Conservation (phyloP, 2,797 vertebrate species). For the Takifugu rubripes region DNA sequence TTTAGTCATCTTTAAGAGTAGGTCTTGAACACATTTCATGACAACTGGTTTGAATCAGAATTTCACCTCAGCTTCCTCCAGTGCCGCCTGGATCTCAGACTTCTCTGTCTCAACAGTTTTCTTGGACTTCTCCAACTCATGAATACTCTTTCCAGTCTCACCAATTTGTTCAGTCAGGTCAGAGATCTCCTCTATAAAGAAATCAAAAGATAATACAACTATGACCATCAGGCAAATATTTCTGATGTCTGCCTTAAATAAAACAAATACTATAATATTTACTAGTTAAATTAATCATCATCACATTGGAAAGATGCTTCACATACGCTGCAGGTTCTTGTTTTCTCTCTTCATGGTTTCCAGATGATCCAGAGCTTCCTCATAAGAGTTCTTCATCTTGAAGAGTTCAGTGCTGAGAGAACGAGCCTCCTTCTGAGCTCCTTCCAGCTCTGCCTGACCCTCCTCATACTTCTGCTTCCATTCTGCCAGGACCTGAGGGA, state of each 20-base stretch:
- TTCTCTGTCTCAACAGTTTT: constrained; percentile 83
- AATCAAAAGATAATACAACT: not conserved
- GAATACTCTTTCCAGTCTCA: constrained; percentile 79
- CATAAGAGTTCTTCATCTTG: constrained; percentile 52
- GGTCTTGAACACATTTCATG: no score
- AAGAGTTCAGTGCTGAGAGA: constrained; percentile 80
- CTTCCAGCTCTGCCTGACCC: constrained; percentile 81
- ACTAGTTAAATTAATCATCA: no score
- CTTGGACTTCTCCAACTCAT: constrained; percentile 85
- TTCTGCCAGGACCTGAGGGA: constrained; percentile 2
- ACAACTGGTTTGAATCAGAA: no score
- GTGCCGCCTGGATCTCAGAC: constrained; percentile 69
- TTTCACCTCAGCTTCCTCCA: constrained; percentile 6
- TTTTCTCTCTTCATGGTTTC: constrained; percentile 61
- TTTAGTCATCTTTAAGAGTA: constrained; percentile 57
- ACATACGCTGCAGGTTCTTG: constrained; percentile 34
- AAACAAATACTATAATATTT: no score
- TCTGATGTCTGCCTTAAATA: not conserved
- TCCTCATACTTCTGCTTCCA: constrained; percentile 85
- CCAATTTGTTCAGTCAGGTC: constrained; percentile 86
- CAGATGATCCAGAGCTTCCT: constrained; percentile 40
- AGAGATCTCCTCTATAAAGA: constrained; percentile 79
- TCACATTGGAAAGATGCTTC: no score
- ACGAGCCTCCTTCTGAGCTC: constrained; percentile 79
- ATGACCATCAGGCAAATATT: not conserved